These are phyloP conservation scores for Marisa cornuarietis DNA, from an alignment of 1,140 invertebrate species.

Conservation along the genomic window DNA sequence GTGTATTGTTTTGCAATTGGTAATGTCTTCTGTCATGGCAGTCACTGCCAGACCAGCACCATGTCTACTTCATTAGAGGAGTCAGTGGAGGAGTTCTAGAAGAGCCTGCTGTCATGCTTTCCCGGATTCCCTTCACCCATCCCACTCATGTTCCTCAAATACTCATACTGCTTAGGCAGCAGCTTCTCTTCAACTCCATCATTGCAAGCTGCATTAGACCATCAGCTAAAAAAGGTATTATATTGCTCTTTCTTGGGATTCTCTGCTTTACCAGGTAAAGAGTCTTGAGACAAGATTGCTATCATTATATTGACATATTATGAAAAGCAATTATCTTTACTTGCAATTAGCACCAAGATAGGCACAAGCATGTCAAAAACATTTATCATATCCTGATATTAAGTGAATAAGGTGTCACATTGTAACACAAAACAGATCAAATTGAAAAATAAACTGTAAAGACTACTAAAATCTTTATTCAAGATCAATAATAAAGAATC, in stretches of 20 bases:
- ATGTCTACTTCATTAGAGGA: slow-evolving; percentile 93
- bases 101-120: slow-evolving; percentile 83
- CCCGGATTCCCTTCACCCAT: slow-evolving; percentile 90
- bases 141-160: slow-evolving; percentile 92
- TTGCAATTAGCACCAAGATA: no score
- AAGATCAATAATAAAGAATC: no score
- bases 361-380: no score
- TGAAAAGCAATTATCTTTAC: no score
- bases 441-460: no score
- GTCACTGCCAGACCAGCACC: slow-evolving; percentile 89
- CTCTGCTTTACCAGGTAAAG: not conserved
- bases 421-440: no score
- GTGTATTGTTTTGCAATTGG: no score
- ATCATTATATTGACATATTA: no score
- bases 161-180: slow-evolving; percentile 84
- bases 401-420: no score
- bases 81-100: slow-evolving; percentile 69
- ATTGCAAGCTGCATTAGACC: slow-evolving; percentile 87
- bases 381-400: no score
- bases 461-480: no score
- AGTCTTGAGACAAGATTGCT: no score
- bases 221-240: slow-evolving; percentile 74
- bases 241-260: not conserved
- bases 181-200: slow-evolving; percentile 90
- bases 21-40: slow-evolving; percentile 60